Evolutionary conservation across 64 coral and sea anemone species (phyloP).

Genomic region (Montipora cactus): DNA sequence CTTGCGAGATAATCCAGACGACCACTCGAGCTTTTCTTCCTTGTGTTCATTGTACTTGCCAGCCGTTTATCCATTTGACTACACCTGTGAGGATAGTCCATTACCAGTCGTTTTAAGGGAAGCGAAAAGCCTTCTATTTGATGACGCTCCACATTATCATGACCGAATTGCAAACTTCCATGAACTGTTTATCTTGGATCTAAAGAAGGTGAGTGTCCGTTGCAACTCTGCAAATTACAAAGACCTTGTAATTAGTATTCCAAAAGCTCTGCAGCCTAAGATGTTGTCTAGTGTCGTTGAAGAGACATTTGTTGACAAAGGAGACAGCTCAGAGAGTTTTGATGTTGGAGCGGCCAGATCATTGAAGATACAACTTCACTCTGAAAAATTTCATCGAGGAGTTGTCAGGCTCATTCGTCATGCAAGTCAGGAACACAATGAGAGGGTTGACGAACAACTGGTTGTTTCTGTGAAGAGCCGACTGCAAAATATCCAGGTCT

Average conservation of each 20-base stretch:
- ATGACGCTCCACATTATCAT: slow-evolving; percentile 75
- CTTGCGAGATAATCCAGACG: not conserved
- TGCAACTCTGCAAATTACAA: slow-evolving; percentile 26
- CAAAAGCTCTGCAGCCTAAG: slow-evolving; percentile 43
- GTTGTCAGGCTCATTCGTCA: slow-evolving; percentile 75
- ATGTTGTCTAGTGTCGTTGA: slow-evolving; percentile 71
- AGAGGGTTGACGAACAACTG: not conserved
- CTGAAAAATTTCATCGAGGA: slow-evolving; percentile 60
- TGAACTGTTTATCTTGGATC: slow-evolving; percentile 48
- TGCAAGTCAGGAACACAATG: slow-evolving; percentile 29
- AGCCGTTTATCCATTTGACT: not conserved
- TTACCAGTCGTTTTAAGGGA: slow-evolving; percentile 38
- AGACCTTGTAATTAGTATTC: slow-evolving; percentile 24
- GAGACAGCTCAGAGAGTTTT: not conserved
- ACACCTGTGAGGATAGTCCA: not conserved
- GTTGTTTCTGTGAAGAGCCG: slow-evolving; percentile 13
- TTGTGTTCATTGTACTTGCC: slow-evolving; percentile 56
- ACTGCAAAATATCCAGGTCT: slow-evolving; percentile 11
- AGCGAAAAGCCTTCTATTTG: slow-evolving; percentile 50
- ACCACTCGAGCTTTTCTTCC: not conserved
- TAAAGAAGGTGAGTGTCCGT: slow-evolving; percentile 13
- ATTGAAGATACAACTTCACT: slow-evolving; percentile 29
- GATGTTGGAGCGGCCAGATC: slow-evolving; percentile 14
- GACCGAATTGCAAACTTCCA: slow-evolving; percentile 57
- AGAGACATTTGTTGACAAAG: slow-evolving; percentile 14